Conservation (phyloP, 2,113 vertebrate species). For the Machaerirhynchus nigripectus region DNA sequence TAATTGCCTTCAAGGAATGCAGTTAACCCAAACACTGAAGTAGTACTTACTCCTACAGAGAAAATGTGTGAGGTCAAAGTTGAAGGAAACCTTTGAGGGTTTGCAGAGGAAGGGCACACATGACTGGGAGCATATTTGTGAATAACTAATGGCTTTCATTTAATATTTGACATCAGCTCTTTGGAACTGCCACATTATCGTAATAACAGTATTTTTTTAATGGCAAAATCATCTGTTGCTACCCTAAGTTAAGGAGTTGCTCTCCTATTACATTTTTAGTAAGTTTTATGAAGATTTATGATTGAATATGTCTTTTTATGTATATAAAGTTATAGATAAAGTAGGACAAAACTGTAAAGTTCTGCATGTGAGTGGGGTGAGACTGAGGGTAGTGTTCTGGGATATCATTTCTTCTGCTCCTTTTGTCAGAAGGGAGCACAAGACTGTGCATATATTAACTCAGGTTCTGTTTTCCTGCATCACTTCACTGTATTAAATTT, state of each 20-base stretch:
- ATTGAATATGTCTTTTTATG: neutral
- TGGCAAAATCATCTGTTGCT: neutral
- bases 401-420: neutral
- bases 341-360: neutral
- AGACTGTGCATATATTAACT: neutral
- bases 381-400: neutral
- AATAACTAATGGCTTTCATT: neutral
- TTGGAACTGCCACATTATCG: neutral
- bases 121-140: neutral
- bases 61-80: neutral
- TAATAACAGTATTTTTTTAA: neutral
- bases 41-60: neutral
- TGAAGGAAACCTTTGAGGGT: neutral
- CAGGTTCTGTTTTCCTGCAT: neutral
- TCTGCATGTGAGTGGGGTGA: neutral
- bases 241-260: neutral
- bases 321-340: neutral
- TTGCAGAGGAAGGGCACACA: neutral
- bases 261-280: neutral
- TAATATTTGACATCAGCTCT: neutral
- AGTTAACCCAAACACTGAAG: neutral
- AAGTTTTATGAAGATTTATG: neutral
- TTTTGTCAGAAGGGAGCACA: neutral
- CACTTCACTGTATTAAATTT: neutral
- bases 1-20: neutral